Percentiles rank a stretch among this genome's conserved stretches.
Conservation (phyloP, 1,140 invertebrate genomes). For the Polypedilum vanderplanki region DNA sequence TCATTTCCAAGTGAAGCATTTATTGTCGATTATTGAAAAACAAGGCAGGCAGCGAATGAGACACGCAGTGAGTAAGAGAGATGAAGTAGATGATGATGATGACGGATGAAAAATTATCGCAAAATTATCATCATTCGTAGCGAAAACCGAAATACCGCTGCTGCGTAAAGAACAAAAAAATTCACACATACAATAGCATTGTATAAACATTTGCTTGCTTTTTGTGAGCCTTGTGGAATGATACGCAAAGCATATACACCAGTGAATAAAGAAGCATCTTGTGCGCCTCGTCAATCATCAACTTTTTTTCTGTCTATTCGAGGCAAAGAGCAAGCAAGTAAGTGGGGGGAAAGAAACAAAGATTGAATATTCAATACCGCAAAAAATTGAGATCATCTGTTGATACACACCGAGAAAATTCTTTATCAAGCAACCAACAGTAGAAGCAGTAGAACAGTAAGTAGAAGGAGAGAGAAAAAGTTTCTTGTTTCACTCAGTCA, state of each 20-base stretch:
- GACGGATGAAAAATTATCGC: conserved; percentile 17
- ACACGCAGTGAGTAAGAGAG: too few relatives aligned
- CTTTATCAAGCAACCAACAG: conserved; percentile 1
- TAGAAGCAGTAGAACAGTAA: background rate
- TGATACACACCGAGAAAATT: conserved; percentile 21
- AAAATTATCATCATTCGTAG: background rate
- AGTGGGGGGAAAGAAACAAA: background rate
- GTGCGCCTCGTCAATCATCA: conserved; percentile 15
- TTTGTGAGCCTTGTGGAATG: background rate
- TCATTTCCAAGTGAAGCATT: too few relatives aligned
- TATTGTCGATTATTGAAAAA: too few relatives aligned
- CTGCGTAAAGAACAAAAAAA: background rate
- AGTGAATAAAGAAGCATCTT: background rate
- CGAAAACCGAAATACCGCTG: background rate
- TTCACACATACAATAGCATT: background rate
- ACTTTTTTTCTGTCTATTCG: background rate
- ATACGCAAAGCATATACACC: background rate
- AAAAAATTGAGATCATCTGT: conserved; percentile 26
- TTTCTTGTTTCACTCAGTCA: too few relatives aligned
- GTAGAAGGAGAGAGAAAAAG: background rate
- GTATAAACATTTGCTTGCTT: too few relatives aligned
- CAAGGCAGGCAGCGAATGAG: too few relatives aligned
- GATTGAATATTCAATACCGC: conserved; percentile 17
- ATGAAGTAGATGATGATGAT: background rate
- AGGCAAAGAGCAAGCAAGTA: background rate